Conservation (phyloP, 2,797 vertebrate genomes). For the Miichthys miiuy region DNA sequence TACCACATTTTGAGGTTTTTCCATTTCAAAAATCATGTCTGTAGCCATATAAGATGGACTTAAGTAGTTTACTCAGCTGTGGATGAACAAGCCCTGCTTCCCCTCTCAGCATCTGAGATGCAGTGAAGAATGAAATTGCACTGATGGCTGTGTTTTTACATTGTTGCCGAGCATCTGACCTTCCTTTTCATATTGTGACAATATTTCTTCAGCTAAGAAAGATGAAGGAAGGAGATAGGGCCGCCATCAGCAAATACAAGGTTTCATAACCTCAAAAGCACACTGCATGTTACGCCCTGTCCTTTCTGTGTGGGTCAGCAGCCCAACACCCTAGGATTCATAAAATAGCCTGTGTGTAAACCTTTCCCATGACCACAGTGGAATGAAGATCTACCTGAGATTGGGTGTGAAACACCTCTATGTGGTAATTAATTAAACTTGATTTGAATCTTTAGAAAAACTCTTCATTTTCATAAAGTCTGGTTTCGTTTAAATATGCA, state of each 20-base stretch:
- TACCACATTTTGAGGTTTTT: conserved; percentile 79
- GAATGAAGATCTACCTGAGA: neutral
- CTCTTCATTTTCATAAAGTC: neutral
- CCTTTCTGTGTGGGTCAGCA: conserved; percentile 55
- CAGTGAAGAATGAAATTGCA: conserved; percentile 54
- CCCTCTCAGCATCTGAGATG: conserved; percentile 70
- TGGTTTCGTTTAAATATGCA: neutral
- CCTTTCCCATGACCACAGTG: conserved; percentile 47
- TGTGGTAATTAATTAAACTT: neutral
- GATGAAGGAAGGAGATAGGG: conserved; percentile 78
- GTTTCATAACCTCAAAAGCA: conserved; percentile 67
- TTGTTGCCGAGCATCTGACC: conserved; percentile 75
- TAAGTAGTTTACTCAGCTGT: conserved; percentile 87
- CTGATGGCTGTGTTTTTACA: conserved; percentile 73
- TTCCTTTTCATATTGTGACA: conserved; percentile 77
- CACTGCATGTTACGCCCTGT: conserved; percentile 44
- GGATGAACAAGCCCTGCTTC: conserved; percentile 77
- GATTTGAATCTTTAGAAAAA: neutral
- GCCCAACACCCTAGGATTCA: conserved; percentile 30
- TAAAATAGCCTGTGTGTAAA: conserved; percentile 22
- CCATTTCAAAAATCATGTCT: conserved; percentile 75
- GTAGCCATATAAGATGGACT: conserved; percentile 77
- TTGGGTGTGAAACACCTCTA: neutral
- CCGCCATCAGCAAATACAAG: conserved; percentile 66
- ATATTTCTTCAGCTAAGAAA: conserved; percentile 76